Evolutionary conservation across 2,113 vertebrate species (phyloP).

Genomic region (Eretmochelys imbricata): DNA sequence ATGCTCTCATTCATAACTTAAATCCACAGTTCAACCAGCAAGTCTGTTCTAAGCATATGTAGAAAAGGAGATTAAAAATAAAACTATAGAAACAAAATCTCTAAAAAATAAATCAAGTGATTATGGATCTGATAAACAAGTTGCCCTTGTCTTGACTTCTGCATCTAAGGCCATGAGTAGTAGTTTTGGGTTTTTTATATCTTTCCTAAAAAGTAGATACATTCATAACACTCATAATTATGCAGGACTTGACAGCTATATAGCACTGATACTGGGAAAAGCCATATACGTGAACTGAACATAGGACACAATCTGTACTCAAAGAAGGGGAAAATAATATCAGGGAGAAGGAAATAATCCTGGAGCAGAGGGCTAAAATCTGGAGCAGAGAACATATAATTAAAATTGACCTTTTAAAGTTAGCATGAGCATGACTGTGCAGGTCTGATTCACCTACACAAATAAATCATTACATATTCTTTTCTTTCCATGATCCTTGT

Average conservation of each 20-base stretch:
- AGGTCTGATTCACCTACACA: conserved; percentile 8
- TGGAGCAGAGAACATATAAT: background rate
- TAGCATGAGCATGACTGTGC: conserved; percentile 6
- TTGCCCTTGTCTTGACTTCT: conserved; percentile 34
- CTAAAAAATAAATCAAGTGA: background rate
- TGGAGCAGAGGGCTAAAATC: conserved; percentile 19
- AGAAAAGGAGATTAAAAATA: background rate
- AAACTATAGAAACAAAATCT: background rate
- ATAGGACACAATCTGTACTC: conserved; percentile 15
- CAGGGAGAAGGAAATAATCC: background rate
- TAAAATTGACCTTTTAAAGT: conserved; percentile 37
- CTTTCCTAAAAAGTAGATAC: conserved; percentile 28
- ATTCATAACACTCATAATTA: conserved; percentile 36
- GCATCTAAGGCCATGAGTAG: background rate
- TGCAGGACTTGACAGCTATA: background rate
- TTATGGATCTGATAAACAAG: background rate
- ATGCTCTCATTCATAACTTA: background rate
- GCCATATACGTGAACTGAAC: conserved; percentile 2
- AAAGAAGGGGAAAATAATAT: background rate
- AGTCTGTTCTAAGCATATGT: background rate
- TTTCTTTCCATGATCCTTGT: background rate
- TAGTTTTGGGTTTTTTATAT: conserved; percentile 1
- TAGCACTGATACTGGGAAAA: background rate
- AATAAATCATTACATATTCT: conserved; percentile 18
- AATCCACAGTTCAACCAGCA: background rate